A percentile compares a stretch with the other conserved stretches of the same genome.
These are phyloP conservation scores for Blastobasis lacticolella DNA, from an alignment of 2,888 invertebrate species.

Conservation along the genomic window DNA sequence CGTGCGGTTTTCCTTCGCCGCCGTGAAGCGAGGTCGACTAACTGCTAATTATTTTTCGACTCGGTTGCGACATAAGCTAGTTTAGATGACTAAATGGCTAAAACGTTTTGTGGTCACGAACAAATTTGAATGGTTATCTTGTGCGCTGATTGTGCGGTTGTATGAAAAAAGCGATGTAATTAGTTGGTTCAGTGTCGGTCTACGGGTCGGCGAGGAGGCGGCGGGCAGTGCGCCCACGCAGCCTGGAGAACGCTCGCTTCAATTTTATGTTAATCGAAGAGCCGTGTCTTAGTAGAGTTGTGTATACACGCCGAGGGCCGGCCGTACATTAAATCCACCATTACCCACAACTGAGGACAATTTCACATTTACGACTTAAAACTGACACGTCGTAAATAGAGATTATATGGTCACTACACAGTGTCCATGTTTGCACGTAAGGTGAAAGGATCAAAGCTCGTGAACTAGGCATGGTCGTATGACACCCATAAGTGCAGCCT, in stretches of 20 bases:
- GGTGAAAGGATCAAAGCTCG: conserved; percentile 3
- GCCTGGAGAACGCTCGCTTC: conserved; percentile 36
- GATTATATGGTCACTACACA: conserved; percentile 55
- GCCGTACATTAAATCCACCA: conserved; percentile 52
- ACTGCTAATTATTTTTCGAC: conserved; percentile 66
- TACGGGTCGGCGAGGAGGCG: conserved; percentile 19
- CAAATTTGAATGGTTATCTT: conserved; percentile 32
- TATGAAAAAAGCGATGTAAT: conserved; percentile 10
- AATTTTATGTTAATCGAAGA: conserved; percentile 74
- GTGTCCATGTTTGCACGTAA: conserved; percentile 47
- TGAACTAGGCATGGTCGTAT: too few species aligned
- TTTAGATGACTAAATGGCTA: conserved; percentile 41
- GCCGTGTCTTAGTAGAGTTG: conserved; percentile 54
- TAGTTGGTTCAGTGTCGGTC: conserved; percentile 20
- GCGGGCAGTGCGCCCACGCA: conserved; percentile 56
- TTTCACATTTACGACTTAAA: conserved; percentile 64
- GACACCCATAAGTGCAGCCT: too few species aligned
- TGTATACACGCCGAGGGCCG: conserved; percentile 26
- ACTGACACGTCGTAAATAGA: conserved; percentile 58
- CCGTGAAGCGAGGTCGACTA: conserved; percentile 46
- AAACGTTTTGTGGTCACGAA: conserved; percentile 42
- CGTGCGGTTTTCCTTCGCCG: conserved; percentile 52
- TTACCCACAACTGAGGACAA: conserved; percentile 53
- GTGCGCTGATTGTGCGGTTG: conserved; percentile 8
- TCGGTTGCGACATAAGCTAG: conserved; percentile 47